Evolutionary conservation across 1,140 invertebrate species (phyloP).

Genomic region (Drosophila sp.): DNA sequence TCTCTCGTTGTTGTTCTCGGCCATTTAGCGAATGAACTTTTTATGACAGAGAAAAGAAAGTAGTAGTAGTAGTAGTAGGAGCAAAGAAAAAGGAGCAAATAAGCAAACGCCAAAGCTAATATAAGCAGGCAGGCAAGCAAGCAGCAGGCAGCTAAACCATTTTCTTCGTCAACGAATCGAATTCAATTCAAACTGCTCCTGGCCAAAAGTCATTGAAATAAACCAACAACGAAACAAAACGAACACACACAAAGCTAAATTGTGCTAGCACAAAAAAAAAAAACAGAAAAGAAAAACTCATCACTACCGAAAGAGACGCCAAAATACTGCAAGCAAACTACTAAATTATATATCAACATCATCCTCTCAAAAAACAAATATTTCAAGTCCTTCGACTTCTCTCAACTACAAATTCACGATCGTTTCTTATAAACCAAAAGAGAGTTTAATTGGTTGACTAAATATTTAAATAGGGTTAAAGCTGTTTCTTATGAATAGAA

Average conservation of each 20-base stretch:
- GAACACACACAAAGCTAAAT: slow-evolving; percentile 2
- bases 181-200: slow-evolving; percentile 52
- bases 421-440: too few relatives aligned
- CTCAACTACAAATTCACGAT: background rate
- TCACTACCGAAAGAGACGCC: slow-evolving; percentile 11
- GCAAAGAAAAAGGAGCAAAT: slow-evolving; percentile 15
- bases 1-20: slow-evolving; percentile 27
- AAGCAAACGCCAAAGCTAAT: slow-evolving; percentile 21
- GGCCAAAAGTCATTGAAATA: slow-evolving; percentile 47
- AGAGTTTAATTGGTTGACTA: too few relatives aligned
- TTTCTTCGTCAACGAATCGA: slow-evolving; percentile 60
- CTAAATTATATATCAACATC: background rate
- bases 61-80: slow-evolving; percentile 6
- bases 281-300: slow-evolving; percentile 16
- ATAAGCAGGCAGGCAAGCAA: slow-evolving; percentile 2
- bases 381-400: background rate
- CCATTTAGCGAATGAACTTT: slow-evolving; percentile 73
- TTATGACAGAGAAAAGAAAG: slow-evolving; percentile 44
- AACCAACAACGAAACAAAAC: slow-evolving; percentile 58
- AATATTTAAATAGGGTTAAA: too few relatives aligned
- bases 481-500: too few relatives aligned
- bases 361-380: background rate
- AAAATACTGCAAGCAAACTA: slow-evolving; percentile 1
- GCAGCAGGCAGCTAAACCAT: slow-evolving; percentile 53
- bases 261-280: slow-evolving; percentile 8